phyloP scores from a whole-genome alignment of 2,888 invertebrate genomes.

The Dicranocentrus wangi region DNA sequence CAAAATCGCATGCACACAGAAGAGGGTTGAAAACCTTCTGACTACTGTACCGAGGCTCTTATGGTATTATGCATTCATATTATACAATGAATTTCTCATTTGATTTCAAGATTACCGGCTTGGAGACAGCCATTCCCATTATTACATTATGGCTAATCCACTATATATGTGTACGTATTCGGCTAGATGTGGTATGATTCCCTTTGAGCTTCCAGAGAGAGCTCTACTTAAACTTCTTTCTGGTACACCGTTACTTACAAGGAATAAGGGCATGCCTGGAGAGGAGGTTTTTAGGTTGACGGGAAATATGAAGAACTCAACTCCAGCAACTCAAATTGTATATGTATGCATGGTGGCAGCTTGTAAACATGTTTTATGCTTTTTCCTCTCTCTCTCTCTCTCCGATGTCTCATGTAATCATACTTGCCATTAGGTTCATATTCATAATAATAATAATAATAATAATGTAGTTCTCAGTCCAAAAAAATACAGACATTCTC shows the following conservation, averaged over 20 bases:
- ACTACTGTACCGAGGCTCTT: not conserved
- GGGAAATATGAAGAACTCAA: conserved; percentile 21
- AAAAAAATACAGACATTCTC: too few relatives aligned
- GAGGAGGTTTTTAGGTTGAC: not conserved
- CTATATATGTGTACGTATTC: not conserved
- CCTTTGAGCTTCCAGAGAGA: too few relatives aligned
- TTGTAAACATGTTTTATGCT: conserved; percentile 36
- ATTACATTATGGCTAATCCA: conserved; percentile 45
- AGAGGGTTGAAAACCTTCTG: not conserved
- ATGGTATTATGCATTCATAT: conserved; percentile 29
- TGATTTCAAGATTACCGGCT: conserved; percentile 44
- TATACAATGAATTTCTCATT: conserved; percentile 41
- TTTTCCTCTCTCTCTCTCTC: too few relatives aligned
- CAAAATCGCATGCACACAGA: too few relatives aligned
- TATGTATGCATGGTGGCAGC: conserved; percentile 7
- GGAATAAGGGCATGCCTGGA: not conserved
- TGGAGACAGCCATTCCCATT: conserved; percentile 47
- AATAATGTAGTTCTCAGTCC: too few relatives aligned
- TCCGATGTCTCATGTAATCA: conserved; percentile 11
- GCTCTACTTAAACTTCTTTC: too few relatives aligned
- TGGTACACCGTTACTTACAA: too few relatives aligned
- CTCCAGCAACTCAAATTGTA: conserved; percentile 25
- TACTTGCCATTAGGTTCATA: conserved; percentile 7
- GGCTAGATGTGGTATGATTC: too few relatives aligned
- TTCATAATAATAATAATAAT: too few relatives aligned